A percentile compares a stretch with the other conserved stretches of the same genome.
phyloP scores from a whole-genome alignment of 2,888 invertebrate genomes.

The Rhopalosiphum nymphaeae region DNA sequence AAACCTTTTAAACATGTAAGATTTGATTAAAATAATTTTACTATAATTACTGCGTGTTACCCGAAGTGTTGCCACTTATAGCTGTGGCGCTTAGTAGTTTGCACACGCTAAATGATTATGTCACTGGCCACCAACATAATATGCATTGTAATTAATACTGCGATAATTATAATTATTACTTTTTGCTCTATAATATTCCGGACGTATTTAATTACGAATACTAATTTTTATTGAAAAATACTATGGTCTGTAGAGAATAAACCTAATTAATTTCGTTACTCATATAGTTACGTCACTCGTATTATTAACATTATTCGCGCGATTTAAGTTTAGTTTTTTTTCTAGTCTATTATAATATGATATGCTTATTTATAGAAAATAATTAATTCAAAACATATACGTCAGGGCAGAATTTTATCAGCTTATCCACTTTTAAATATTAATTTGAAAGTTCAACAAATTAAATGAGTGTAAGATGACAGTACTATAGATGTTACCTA shows the following conservation, averaged over 20 bases:
- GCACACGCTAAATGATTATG: constrained; percentile 27
- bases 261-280: background rate
- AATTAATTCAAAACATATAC: background rate
- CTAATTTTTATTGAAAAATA: background rate
- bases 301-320: background rate
- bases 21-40: background rate
- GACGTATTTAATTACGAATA: background rate
- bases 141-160: constrained; percentile 8
- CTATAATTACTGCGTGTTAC: background rate
- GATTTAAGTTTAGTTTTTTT: background rate
- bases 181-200: background rate
- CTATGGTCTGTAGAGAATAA: background rate
- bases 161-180: background rate
- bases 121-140: background rate
- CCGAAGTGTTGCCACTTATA: background rate
- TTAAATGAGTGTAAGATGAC: background rate
- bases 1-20: background rate
- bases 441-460: background rate
- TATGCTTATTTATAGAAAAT: background rate
- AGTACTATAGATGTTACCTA: background rate
- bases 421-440: background rate
- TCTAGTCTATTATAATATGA: background rate
- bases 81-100: background rate
- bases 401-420: background rate
- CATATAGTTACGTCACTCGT: background rate